Evolutionary conservation across 2,797 vertebrate genomes (phyloP).

Genomic region (Podarcis lilfordi): DNA sequence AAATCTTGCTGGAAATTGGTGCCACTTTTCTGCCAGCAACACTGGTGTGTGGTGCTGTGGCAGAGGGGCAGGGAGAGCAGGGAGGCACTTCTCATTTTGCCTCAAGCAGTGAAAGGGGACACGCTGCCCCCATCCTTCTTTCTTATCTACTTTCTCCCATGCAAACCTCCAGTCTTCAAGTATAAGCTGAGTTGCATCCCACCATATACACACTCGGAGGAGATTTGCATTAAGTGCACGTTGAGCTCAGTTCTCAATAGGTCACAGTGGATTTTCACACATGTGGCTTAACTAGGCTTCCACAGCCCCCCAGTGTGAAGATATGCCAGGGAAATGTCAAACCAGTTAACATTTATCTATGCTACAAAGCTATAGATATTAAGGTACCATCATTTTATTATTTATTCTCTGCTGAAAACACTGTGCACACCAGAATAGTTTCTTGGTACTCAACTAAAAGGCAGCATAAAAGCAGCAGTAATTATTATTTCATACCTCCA

Average conservation of each 20-base stretch:
- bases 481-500: not conserved
- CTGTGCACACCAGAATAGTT: not conserved
- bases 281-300: not conserved
- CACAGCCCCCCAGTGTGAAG: not conserved
- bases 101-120: too few relatives aligned
- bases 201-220: too few relatives aligned
- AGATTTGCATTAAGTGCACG: not conserved
- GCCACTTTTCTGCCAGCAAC: too few relatives aligned
- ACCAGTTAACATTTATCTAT: not conserved
- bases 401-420: not conserved
- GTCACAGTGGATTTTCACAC: not conserved
- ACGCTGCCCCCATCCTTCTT: too few relatives aligned
- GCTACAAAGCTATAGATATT: not conserved
- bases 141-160: too few relatives aligned
- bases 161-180: too few relatives aligned
- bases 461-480: not conserved
- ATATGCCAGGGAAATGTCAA: not conserved
- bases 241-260: not conserved
- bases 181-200: too few relatives aligned
- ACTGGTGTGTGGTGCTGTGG: too few relatives aligned
- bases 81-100: too few relatives aligned
- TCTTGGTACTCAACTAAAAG: not conserved
- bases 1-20: too few relatives aligned
- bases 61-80: too few relatives aligned
- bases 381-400: not conserved